phyloP scores from a whole-genome alignment of 2,888 invertebrate genomes.

The Tiphia femorata region DNA sequence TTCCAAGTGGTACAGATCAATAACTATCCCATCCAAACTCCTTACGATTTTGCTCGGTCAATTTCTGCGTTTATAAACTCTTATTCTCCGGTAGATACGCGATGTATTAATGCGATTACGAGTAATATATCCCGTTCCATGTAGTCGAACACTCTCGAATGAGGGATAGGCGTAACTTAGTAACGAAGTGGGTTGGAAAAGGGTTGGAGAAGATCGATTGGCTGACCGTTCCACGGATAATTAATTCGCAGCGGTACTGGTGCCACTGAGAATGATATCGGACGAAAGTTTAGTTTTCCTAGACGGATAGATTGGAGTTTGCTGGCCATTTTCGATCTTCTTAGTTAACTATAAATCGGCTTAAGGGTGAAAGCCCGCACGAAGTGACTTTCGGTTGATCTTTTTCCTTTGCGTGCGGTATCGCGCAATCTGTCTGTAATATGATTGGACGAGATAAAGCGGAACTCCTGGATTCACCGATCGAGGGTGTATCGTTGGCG shows the following conservation, averaged over 20 bases:
- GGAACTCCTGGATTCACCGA: no score
- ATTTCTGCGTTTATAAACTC: not conserved
- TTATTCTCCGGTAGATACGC: not conserved
- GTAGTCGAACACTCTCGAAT: no score
- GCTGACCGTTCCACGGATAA: conserved; percentile 6
- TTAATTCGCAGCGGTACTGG: no score
- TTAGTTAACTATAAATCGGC: conserved; percentile 24
- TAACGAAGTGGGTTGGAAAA: not conserved
- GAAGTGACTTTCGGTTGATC: conserved; percentile 20
- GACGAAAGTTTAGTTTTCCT: conserved; percentile 8
- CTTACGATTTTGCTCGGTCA: no score
- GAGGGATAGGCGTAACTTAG: not conserved
- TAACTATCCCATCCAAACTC: no score
- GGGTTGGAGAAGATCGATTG: conserved; percentile 6
- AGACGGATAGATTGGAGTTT: conserved; percentile 6
- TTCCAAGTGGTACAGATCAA: no score
- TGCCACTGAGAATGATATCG: conserved; percentile 4
- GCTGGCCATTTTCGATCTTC: conserved; percentile 15
- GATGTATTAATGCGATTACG: conserved; percentile 9
- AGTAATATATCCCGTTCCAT: conserved; percentile 8
- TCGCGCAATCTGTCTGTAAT: no score
- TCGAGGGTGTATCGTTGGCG: no score
- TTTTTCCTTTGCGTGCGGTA: conserved; percentile 11
- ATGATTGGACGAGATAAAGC: no score
- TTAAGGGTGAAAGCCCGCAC: conserved; percentile 19